Evolutionary conservation across 2,888 invertebrate genomes (phyloP), one percentile per base, ranked within the genome.

Genomic region (Microplitis manilae): DNA sequence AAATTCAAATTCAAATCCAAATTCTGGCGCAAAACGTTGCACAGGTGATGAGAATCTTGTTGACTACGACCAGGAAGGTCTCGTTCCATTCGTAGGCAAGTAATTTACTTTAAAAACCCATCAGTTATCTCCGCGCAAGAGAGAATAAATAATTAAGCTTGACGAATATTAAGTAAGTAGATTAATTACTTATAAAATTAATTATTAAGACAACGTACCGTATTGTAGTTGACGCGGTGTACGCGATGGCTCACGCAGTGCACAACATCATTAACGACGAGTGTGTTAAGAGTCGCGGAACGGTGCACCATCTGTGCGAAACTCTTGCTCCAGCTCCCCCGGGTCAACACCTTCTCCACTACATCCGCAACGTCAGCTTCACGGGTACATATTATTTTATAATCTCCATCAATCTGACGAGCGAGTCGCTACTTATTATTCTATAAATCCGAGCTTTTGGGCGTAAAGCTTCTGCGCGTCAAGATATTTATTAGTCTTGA

Each of bases 171-270:
- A 50, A 13, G 13, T 50, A 50, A 50, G 50, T 50, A 13, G 50
- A 50, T 50, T 50, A 50, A 50, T 50, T 50, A 61, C 64, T 7
- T 70, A n/a, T n/a, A 20, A 62, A 2, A 30, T n/a, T 75, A 20
- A 59, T 68, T 17, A 8, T 50, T 50, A 50, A 50, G 8, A 50
- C 50, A 30, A 30, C 50, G 50, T 59, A 9, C 30, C 77, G 81
- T 80, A 79, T 86, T 87, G 9, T 90, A 91, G 94, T 94, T 76
- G 95, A 95, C 88, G 95, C 95, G 0, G 95, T 95, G 0, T 94
- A 94, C 84, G 94, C 95, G 0, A 93, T 95, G 87, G 95, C 95
- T 0, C 92, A 94, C 85, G 94, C 94, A 0, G 90, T 95, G 20
- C 93, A 95, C 86, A 92, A 92, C 78, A 90, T 94, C 84, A 92